Conservation (phyloP, 1,140 invertebrate species). For the Kradibia gibbosae region DNA sequence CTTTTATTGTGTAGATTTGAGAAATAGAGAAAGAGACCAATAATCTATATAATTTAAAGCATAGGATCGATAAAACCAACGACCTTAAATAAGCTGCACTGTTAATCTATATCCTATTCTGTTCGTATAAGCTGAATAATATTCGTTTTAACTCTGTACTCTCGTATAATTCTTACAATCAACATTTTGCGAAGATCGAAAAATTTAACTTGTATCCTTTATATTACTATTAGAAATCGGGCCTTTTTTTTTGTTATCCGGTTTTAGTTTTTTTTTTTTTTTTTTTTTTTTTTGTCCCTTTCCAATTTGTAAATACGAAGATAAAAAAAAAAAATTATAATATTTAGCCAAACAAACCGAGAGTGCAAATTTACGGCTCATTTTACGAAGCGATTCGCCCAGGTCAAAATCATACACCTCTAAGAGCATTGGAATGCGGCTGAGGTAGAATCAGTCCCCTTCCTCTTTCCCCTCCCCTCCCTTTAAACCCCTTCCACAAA, state of each 20-base stretch:
- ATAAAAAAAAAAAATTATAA: too few relatives aligned
- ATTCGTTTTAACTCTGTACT: too few relatives aligned
- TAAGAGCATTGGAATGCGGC: conserved; percentile 56
- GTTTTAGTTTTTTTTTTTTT: too few relatives aligned
- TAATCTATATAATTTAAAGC: conserved; percentile 45
- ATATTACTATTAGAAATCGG: too few relatives aligned
- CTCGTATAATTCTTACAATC: too few relatives aligned
- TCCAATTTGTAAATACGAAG: background rate
- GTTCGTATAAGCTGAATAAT: too few relatives aligned
- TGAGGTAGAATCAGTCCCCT: conserved; percentile 57
- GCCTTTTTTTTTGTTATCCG: too few relatives aligned
- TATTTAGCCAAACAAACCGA: background rate
- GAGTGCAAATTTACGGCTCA: conserved; percentile 1
- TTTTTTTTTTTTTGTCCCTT: background rate
- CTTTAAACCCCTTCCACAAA: conserved; percentile 41
- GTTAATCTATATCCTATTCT: conserved; percentile 32
- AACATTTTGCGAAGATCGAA: too few relatives aligned
- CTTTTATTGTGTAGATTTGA: background rate
- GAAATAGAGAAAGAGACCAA: conserved; percentile 29
- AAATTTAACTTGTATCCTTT: too few relatives aligned
- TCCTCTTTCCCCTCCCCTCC: conserved; percentile 46
- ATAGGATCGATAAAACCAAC: conserved; percentile 39
- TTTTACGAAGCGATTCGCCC: conserved; percentile 57
- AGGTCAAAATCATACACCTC: conserved; percentile 68
- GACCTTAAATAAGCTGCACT: conserved; percentile 33